Evolutionary conservation across 2,888 invertebrate species (phyloP), one percentile per base, ranked within the genome.

Genomic region (Polyploca ridens): DNA sequence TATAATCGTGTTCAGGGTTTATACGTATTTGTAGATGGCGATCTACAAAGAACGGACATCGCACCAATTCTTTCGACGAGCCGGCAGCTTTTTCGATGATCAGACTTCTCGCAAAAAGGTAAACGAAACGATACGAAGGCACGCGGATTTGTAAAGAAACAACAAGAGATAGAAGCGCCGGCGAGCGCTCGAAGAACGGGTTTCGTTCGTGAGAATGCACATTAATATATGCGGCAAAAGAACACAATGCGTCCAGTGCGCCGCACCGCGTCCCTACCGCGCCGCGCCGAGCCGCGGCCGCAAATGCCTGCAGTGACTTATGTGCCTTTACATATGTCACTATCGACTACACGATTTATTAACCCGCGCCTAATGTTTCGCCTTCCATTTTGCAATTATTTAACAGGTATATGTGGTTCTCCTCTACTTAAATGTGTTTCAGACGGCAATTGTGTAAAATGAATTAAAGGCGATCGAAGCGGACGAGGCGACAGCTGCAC

Each of bases 121-220:
- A 77, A 78, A 83, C 81, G 80, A 82, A 82, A 81, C 85, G 79
- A 85, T 86, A 82, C 83, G 79, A 86, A 82, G 86, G 85, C 85
- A 87, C 83, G 87, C 85, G 86, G 87, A 87, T 88, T 90, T 85
- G 83, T 85, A 88, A 87, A 89, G 85, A 79, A 88, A 83, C 86
- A 89, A 90, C 80, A 88, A 84, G 83, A 86, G 80, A 78, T 76
- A 79, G 70, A 58, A 74, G 74, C 71, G 76, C 77, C 69, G 76
- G 74, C 79, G 80, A 77, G 69, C 72, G 79, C 82, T 79, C 68
- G 77, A 72, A 74, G 78, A 89, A 91, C 91, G 83, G 85, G 91
- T 91, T 91, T 81, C 74, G 76, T 78, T 76, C 84, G 86, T 83
- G 90, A 88, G 90, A 91, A 90, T 88, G 88, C 83, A 82, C 84